Conservation (phyloP, 1,140 invertebrate genomes). For the Bombus huntii region DNA sequence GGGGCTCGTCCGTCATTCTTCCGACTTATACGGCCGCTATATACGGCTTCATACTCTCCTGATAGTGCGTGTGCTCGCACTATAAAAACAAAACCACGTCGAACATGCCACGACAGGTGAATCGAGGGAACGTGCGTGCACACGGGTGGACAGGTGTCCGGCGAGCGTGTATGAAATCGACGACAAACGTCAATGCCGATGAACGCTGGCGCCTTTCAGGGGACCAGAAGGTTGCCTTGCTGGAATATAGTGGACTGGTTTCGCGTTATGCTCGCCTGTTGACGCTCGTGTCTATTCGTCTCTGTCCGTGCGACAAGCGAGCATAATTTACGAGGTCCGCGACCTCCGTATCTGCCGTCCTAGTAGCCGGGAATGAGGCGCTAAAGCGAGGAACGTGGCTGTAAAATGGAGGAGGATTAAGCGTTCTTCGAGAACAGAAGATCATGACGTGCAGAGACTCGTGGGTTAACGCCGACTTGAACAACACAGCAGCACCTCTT, state of each 20-base stretch:
- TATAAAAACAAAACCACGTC: constrained; percentile 46
- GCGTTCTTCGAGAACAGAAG: constrained; percentile 8
- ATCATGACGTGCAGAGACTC: neutral
- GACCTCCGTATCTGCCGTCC: constrained; percentile 4
- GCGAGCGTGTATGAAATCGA: neutral
- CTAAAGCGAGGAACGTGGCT: constrained; percentile 17
- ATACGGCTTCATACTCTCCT: neutral
- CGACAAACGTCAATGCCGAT: constrained; percentile 3
- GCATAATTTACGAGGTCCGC: constrained; percentile 43
- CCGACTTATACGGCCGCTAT: too few species aligned
- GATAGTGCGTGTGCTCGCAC: constrained; percentile 43
- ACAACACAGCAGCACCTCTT: too few species aligned
- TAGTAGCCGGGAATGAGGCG: constrained; percentile 6
- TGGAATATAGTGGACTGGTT: neutral
- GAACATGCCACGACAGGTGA: constrained; percentile 12
- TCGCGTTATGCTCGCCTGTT: constrained; percentile 52
- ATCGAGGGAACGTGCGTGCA: constrained; percentile 18
- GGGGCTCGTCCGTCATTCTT: constrained; percentile 49
- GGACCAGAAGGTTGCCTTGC: neutral
- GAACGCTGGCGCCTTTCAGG: neutral
- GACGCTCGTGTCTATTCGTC: constrained; percentile 48
- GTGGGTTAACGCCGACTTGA: too few species aligned
- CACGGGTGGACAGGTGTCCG: neutral
- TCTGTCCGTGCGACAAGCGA: constrained; percentile 34
- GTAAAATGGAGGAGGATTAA: constrained; percentile 15